Evolutionary conservation across 2,888 invertebrate species (phyloP).

Genomic region (Ophion slaviceki): DNA sequence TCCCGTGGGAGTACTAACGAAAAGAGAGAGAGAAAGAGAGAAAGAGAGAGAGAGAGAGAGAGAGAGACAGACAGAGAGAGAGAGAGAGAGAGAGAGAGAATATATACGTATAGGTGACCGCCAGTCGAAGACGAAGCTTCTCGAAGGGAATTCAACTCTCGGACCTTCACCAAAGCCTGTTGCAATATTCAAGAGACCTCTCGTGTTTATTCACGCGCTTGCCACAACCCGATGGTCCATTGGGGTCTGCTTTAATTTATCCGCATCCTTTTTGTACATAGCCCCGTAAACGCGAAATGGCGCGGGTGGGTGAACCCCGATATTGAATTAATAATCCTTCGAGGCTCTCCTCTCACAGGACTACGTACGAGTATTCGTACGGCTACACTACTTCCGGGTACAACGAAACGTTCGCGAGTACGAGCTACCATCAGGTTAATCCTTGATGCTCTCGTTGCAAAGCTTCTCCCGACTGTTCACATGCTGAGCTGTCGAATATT

Average conservation of each 20-base stretch:
- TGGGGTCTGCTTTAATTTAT: conserved; percentile 62
- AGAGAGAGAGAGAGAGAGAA: background rate
- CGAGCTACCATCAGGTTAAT: background rate
- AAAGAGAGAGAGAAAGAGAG: background rate
- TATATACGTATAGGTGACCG: background rate
- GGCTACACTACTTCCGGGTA: background rate
- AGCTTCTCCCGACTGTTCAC: conserved; percentile 4
- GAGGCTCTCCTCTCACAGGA: conserved; percentile 25
- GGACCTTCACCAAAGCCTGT: conserved; percentile 52
- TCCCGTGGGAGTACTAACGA: conserved; percentile 41
- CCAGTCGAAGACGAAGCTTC: conserved; percentile 23
- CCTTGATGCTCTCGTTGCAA: background rate
- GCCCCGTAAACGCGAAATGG: conserved; percentile 22
- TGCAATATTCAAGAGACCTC: conserved; percentile 62
- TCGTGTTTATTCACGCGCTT: conserved; percentile 59
- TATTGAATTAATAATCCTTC: conserved; percentile 63
- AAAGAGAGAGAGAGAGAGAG: too few species aligned
- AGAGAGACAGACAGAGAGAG: background rate
- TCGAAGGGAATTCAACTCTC: conserved; percentile 53
- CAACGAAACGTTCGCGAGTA: background rate
- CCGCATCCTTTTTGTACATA: conserved; percentile 30
- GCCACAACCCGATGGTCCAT: conserved; percentile 34
- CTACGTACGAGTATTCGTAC: background rate
- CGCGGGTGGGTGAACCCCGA: conserved; percentile 35
- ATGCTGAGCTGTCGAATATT: conserved; percentile 12